Percentiles rank a stretch among this genome's conserved stretches.
Evolutionary conservation across 1,140 invertebrate genomes (phyloP).

Genomic region (Zaprionus africanus): DNA sequence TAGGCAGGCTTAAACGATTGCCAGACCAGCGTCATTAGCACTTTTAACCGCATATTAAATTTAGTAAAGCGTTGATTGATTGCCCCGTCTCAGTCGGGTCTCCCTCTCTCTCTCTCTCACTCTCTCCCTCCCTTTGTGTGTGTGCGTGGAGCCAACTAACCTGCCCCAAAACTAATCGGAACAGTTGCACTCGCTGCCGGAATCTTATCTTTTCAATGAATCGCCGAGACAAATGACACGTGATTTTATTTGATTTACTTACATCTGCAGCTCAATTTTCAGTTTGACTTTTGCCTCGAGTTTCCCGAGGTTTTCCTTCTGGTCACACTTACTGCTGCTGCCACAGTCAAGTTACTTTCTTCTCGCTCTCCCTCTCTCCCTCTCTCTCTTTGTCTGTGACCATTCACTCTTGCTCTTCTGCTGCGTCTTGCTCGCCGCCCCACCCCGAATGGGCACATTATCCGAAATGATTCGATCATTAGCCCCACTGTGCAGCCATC

Average conservation of each 20-base stretch:
- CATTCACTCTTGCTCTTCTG: slow-evolving; percentile 15
- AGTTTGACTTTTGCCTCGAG: slow-evolving; percentile 75
- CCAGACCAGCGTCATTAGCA: slow-evolving; percentile 79
- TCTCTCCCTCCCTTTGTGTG: neutral
- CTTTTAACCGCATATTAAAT: slow-evolving; percentile 84
- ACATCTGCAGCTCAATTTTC: slow-evolving; percentile 83
- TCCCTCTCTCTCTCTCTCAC: neutral
- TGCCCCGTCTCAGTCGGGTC: slow-evolving; percentile 22
- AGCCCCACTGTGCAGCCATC: slow-evolving; percentile 57
- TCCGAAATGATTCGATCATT: slow-evolving; percentile 82
- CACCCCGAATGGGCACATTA: slow-evolving; percentile 65
- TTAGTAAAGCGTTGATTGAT: slow-evolving; percentile 78
- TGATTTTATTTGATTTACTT: slow-evolving; percentile 84
- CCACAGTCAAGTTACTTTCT: slow-evolving; percentile 17
- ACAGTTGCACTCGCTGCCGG: slow-evolving; percentile 22
- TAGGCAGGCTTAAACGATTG: slow-evolving; percentile 66
- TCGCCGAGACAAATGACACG: slow-evolving; percentile 79
- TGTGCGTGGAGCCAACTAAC: slow-evolving; percentile 49
- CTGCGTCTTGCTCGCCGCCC: slow-evolving; percentile 25
- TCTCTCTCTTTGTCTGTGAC: neutral
- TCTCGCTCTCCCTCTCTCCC: neutral
- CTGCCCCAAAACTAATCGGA: slow-evolving; percentile 45
- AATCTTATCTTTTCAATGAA: slow-evolving; percentile 78
- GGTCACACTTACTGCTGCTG: slow-evolving; percentile 46
- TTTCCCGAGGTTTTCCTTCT: slow-evolving; percentile 39